phyloP scores from a whole-genome alignment of 2,797 vertebrate genomes.

The Protonibea diacanthus region DNA sequence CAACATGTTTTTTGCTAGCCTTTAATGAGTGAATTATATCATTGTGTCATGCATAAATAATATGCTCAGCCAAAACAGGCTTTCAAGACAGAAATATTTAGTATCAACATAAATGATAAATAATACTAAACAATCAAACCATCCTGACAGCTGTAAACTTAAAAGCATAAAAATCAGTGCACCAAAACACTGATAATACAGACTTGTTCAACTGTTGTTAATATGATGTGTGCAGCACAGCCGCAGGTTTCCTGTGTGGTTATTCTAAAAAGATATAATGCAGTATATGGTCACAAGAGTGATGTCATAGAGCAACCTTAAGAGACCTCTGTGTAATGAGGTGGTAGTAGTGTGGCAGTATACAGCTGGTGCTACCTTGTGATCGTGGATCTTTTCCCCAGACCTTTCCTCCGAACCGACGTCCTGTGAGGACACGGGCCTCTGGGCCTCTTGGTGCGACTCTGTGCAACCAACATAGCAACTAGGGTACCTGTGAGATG shows the following conservation, averaged over 20 bases:
- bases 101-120: no score
- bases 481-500: constrained; percentile 59
- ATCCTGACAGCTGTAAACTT: no score
- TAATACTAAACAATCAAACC: no score
- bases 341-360: not conserved
- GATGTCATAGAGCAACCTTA: not conserved
- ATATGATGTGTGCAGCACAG: not conserved
- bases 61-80: no score
- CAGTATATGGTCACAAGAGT: constrained; percentile 10
- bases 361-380: constrained; percentile 53
- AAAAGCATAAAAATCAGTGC: no score
- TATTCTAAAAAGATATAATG: constrained; percentile 1
- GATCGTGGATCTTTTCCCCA: constrained; percentile 30
- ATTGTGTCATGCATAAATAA: no score
- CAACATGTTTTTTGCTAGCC: not conserved
- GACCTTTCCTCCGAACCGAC: constrained; percentile 61
- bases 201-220: not conserved
- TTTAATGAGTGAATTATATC: not conserved
- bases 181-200: no score
- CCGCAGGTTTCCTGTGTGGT: constrained; percentile 13
- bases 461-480: constrained; percentile 72
- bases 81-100: no score
- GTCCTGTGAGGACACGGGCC: constrained; percentile 61
- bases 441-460: constrained; percentile 63
- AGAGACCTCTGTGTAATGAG: not conserved